Conservation (phyloP, 1,140 invertebrate species). For the Drosophila azteca region DNA sequence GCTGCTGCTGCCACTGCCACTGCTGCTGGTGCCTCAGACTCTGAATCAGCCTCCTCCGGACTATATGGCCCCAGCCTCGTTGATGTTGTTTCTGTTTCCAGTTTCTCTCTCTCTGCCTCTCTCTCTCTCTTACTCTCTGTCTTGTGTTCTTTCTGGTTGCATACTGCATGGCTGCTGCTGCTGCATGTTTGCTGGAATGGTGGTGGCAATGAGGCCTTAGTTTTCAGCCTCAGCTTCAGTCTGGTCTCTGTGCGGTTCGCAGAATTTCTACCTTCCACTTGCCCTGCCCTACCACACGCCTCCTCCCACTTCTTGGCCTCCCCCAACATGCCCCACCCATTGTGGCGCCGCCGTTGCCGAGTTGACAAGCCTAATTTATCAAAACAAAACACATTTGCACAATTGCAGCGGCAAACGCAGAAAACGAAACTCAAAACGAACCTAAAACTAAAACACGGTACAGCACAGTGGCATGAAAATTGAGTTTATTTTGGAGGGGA, state of each 20-base stretch:
- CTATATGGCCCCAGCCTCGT: constrained; percentile 33
- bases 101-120: background rate
- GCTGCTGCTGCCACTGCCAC: constrained; percentile 47
- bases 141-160: constrained; percentile 26
- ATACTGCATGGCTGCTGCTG: constrained; percentile 23
- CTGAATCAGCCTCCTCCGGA: constrained; percentile 47
- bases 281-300: background rate
- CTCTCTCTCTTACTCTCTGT: constrained; percentile 29
- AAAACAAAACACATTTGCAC: constrained; percentile 82
- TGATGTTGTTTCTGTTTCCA: constrained; percentile 48
- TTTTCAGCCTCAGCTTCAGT: constrained; percentile 33
- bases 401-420: constrained; percentile 80
- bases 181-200: constrained; percentile 32
- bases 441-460: constrained; percentile 40
- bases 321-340: constrained; percentile 1
- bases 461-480: constrained; percentile 17
- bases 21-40: constrained; percentile 46
- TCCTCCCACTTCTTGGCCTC: constrained; percentile 3
- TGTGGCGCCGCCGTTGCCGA: constrained; percentile 56
- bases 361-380: constrained; percentile 83
- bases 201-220: constrained; percentile 25
- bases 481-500: no score
- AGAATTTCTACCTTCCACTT: constrained; percentile 27
- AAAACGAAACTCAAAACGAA: constrained; percentile 64
- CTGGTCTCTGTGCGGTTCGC: constrained; percentile 53